Base-by-base conservation (phyloP, 1,140 invertebrate genomes). In the Bombus soroeensis region DNA sequence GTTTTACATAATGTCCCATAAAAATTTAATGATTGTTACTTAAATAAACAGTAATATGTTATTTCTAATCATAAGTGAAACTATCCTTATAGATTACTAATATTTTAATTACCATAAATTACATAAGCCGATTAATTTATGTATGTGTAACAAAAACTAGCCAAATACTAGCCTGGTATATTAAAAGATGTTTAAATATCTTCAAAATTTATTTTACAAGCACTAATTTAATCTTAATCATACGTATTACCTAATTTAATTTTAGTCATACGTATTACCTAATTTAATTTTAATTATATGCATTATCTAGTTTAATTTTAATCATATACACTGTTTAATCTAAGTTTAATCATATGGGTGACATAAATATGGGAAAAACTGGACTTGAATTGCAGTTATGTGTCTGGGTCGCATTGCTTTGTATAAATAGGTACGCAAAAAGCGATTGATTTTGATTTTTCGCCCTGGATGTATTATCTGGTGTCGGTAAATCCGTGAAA, bases 401-500 rank as follows among this genome's bases (percentile, higher is more conserved):
- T 59, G 25, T n/a, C 28, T 59, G 25, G 9, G 3, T 59, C 28
- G 28, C 28, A n/a, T 28, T 62, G 25, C 10, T 68, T 64, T 68
- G 18, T 68, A 4, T 37, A 37, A 68, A 0, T 53, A 53, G 47
- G 18, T 53, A 53, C 18, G 18, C 47, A 53, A 53, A 53, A 53
- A 53, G 43, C 22, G 28, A 34, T 2, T 62, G 39, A 83, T 79
- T 76, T 81, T 75, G 66, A 85, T 78, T 86, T 62, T 79, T 73
- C 47, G 22, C 12, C 59, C n/a, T 39, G 32, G 18, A 81, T 64
- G 34, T 74, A 85, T 88, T 87, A 90, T 87, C 87, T 73, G 34
- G 68, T 4, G 85, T 86, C 64, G 84, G 84, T 83, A 90, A 90
- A 85, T 88, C 64, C 71, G 76, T 68, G 64, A 85, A 84, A 85